These are phyloP conservation scores for Alosa alosa DNA, from an alignment of 2,113 vertebrate genomes.

Conservation along the genomic window DNA sequence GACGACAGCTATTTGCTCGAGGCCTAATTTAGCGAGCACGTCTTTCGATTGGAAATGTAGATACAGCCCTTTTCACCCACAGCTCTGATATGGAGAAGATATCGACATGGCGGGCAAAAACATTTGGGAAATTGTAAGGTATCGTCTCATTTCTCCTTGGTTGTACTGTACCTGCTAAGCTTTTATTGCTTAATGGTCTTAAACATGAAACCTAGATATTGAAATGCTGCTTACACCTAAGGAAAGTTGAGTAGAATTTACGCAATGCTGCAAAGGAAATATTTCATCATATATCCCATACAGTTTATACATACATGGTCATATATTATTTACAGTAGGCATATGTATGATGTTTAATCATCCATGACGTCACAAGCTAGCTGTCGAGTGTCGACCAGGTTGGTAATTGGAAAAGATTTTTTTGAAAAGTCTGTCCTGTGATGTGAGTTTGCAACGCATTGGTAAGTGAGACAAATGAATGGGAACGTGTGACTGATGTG, in stretches of 20 bases:
- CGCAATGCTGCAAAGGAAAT: too few species aligned
- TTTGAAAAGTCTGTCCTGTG: not conserved
- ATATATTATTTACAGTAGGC: not conserved
- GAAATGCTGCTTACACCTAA: too few species aligned
- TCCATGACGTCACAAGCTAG: not conserved
- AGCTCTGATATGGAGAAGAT: not conserved
- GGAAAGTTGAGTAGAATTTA: too few species aligned
- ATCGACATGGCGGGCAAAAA: not conserved
- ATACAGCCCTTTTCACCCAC: not conserved
- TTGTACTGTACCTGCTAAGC: not conserved
- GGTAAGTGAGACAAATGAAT: not conserved
- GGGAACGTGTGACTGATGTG: not conserved
- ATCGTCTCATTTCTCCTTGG: not conserved
- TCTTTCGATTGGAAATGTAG: constrained; percentile 32
- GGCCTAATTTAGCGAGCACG: not conserved
- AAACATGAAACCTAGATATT: too few species aligned
- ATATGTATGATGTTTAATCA: not conserved
- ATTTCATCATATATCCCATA: too few species aligned
- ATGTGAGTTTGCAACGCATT: not conserved
- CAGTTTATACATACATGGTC: not conserved
- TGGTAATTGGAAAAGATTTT: not conserved
- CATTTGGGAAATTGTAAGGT: not conserved
- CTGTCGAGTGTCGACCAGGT: not conserved
- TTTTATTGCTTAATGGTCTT: not conserved
- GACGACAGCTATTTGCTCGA: constrained; percentile 13